These are phyloP conservation scores for Apodemus sylvaticus DNA, from an alignment of 2,113 vertebrate genomes.

Conservation along the genomic window DNA sequence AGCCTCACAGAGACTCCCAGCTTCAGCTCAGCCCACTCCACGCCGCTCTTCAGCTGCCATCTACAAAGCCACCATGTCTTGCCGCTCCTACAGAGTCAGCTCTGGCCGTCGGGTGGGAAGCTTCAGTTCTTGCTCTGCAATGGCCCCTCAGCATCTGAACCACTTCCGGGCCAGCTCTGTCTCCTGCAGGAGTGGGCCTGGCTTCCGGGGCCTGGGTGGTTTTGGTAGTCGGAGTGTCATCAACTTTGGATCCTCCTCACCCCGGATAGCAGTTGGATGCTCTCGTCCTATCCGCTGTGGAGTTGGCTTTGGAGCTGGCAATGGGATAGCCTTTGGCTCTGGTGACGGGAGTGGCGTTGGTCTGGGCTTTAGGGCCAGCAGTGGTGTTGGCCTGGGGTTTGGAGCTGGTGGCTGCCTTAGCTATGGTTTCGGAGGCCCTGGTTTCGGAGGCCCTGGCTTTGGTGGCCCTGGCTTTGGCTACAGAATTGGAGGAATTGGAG, in stretches of 20 bases:
- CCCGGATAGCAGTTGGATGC: constrained; percentile 21
- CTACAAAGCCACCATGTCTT: constrained; percentile 64
- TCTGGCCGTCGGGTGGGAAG: constrained; percentile 18
- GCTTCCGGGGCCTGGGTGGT: constrained; percentile 18
- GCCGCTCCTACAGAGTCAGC: constrained; percentile 60
- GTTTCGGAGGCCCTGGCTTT: constrained; percentile 27
- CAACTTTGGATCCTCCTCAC: constrained; percentile 43
- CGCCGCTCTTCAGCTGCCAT: background rate
- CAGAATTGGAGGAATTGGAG: constrained; percentile 57
- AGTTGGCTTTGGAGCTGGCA: constrained; percentile 54
- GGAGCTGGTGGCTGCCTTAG: constrained; percentile 35
- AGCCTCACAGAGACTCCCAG: constrained; percentile 61
- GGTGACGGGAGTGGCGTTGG: constrained; percentile 22
- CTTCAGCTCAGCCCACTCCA: background rate
- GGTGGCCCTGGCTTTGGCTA: constrained; percentile 72
- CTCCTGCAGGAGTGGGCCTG: constrained; percentile 44
- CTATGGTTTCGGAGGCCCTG: constrained; percentile 58
- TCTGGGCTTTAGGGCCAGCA: constrained; percentile 58
- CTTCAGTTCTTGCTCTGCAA: constrained; percentile 74
- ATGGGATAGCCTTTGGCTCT: constrained; percentile 47
- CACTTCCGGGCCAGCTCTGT: constrained; percentile 30
- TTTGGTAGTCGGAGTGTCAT: constrained; percentile 73
- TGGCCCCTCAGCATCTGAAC: constrained; percentile 52
- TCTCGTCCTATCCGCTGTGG: constrained; percentile 2
- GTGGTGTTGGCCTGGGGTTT: constrained; percentile 51